phyloP scores from a whole-genome alignment of 2,797 vertebrate genomes.

The Sandelia bainsii region DNA sequence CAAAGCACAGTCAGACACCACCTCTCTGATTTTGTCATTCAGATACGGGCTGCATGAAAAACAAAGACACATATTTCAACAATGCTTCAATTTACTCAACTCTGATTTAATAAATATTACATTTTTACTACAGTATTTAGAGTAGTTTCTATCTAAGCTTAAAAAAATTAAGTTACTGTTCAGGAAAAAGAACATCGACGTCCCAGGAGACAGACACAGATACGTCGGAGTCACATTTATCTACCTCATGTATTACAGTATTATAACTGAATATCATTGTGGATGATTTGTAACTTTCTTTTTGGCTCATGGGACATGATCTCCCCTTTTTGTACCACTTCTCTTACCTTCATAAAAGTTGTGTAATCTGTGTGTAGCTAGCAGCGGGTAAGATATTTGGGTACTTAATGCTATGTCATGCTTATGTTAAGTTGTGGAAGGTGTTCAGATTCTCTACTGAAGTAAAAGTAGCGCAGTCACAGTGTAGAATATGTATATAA shows the following conservation, averaged over 20 bases:
- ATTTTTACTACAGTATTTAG: slow-evolving; percentile 25
- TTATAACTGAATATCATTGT: slow-evolving; percentile 17
- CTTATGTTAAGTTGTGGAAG: too few relatives aligned
- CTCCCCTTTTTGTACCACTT: neutral
- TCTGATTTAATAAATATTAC: slow-evolving; percentile 33
- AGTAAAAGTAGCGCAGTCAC: too few relatives aligned
- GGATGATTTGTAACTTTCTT: slow-evolving; percentile 10
- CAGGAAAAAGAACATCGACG: neutral
- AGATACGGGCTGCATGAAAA: slow-evolving; percentile 88
- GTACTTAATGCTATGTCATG: too few relatives aligned
- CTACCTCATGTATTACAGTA: slow-evolving; percentile 20
- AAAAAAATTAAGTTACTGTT: slow-evolving; percentile 4
- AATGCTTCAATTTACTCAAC: slow-evolving; percentile 11
- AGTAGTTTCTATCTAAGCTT: slow-evolving; percentile 8
- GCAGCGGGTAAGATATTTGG: too few relatives aligned
- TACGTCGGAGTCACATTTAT: slow-evolving; percentile 25
- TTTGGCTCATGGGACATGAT: slow-evolving; percentile 9
- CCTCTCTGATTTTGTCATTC: slow-evolving; percentile 89
- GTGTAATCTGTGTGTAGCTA: too few relatives aligned
- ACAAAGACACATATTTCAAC: slow-evolving; percentile 31
- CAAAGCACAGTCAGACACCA: slow-evolving; percentile 94
- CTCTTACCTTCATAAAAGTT: neutral
- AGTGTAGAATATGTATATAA: too few relatives aligned
- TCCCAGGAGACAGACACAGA: slow-evolving; percentile 14
- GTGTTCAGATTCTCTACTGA: neutral